These are phyloP conservation scores for Aphaenogaster ashmeadi DNA, from an alignment of 1,140 invertebrate species.

Conservation along the genomic window DNA sequence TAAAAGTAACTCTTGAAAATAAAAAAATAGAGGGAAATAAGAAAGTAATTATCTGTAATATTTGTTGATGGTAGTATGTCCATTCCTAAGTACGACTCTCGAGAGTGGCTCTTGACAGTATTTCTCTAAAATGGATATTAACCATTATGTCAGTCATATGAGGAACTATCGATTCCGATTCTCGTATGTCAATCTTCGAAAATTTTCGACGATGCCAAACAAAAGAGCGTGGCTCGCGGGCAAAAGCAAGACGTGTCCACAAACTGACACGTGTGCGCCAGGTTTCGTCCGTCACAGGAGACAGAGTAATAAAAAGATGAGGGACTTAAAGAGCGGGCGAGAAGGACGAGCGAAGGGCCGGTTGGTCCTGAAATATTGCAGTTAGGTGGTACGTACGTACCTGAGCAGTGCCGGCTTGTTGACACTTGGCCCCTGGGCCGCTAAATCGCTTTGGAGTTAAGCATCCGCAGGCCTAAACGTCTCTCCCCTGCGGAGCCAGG, in stretches of 20 bases:
- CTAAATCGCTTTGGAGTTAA: slow-evolving; percentile 81
- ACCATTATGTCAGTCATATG: background rate
- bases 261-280: slow-evolving; percentile 26
- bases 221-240: background rate
- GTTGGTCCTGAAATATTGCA: slow-evolving; percentile 48
- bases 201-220: slow-evolving; percentile 8
- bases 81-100: background rate
- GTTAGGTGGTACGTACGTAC: slow-evolving; percentile 70
- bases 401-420: slow-evolving; percentile 78
- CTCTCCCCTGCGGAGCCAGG: slow-evolving; percentile 77
- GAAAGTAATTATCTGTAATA: background rate
- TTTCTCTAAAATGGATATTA: background rate
- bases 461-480: slow-evolving; percentile 78
- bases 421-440: slow-evolving; percentile 80
- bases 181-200: background rate
- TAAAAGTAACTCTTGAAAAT: background rate
- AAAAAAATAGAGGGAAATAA: background rate
- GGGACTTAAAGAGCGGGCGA: slow-evolving; percentile 38
- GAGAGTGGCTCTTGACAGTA: background rate
- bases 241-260: slow-evolving; percentile 14
- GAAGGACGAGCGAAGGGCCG: slow-evolving; percentile 7
- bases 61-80: too few species aligned
- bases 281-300: slow-evolving; percentile 30
- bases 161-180: background rate
- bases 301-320: slow-evolving; percentile 62